Percentiles rank a stretch among this genome's conserved stretches.
phyloP scores from a whole-genome alignment of 2,888 invertebrate genomes.

The Galerucella pusilla region DNA sequence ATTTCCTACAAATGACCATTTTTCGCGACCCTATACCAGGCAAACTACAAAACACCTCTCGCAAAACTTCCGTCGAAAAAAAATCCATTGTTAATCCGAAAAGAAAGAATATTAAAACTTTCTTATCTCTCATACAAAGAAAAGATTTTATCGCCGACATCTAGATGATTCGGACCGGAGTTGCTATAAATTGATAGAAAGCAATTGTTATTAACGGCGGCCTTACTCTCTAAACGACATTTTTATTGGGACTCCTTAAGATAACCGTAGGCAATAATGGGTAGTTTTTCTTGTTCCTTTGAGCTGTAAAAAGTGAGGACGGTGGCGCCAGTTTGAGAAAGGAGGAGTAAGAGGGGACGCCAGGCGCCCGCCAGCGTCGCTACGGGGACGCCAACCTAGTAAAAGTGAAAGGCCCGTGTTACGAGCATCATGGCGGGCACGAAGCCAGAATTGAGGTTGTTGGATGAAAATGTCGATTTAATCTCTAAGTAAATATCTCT shows the following conservation, averaged over 20 bases:
- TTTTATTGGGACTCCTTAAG: conserved; percentile 66
- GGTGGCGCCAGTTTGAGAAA: conserved; percentile 59
- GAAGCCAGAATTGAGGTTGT: conserved; percentile 25
- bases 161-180: conserved; percentile 60
- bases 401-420: conserved; percentile 49
- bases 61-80: conserved; percentile 15
- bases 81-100: conserved; percentile 16
- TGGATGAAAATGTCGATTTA: conserved; percentile 14
- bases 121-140: conserved; percentile 51
- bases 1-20: conserved; percentile 23
- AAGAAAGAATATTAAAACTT: conserved; percentile 52
- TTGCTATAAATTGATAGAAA: conserved; percentile 62
- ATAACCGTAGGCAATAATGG: conserved; percentile 67
- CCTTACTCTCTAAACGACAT: conserved; percentile 65
- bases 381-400: conserved; percentile 50
- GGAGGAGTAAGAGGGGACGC: conserved; percentile 49
- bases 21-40: conserved; percentile 6
- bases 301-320: conserved; percentile 64
- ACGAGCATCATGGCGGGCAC: conserved; percentile 22
- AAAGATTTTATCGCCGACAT: conserved; percentile 56
- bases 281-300: conserved; percentile 64
- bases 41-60: conserved; percentile 29
- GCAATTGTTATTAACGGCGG: conserved; percentile 64
- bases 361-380: conserved; percentile 54
- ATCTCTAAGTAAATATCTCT: neutral